phyloP scores from a whole-genome alignment of 2,113 vertebrate species.

The Rhadina sibilatrix region DNA sequence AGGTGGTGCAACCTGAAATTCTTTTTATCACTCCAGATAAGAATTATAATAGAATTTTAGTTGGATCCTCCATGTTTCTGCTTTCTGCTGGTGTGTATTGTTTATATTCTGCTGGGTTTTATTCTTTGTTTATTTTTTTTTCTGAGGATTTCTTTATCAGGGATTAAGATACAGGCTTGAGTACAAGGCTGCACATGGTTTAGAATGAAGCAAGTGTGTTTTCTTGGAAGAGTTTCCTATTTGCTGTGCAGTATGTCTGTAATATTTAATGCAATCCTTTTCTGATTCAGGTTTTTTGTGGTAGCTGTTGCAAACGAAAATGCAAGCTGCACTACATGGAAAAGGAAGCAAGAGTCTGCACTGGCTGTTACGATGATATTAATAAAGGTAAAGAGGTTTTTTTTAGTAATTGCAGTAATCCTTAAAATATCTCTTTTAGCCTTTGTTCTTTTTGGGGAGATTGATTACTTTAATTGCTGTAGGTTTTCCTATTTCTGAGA shows the following conservation, averaged over 20 bases:
- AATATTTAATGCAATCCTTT: neutral
- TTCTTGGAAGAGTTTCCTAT: neutral
- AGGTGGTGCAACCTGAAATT: neutral
- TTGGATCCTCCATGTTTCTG: neutral
- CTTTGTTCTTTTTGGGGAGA: neutral
- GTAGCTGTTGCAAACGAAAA: constrained; percentile 89
- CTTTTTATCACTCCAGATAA: neutral
- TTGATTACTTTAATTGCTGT: neutral
- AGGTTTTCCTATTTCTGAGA: neutral
- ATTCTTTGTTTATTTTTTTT: neutral
- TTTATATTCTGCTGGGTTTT: neutral
- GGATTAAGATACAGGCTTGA: neutral
- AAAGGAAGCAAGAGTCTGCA: constrained; percentile 94
- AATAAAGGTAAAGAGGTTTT: constrained; percentile 81
- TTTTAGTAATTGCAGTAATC: neutral
- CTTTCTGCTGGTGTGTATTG: neutral
- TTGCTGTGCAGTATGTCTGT: accelerated
- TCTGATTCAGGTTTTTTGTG: constrained; percentile 88
- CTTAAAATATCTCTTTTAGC: neutral
- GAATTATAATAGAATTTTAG: neutral
- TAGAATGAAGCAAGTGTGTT: neutral
- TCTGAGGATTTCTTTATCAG: neutral
- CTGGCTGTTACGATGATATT: constrained; percentile 86
- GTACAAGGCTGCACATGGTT: neutral
- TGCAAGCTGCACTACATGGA: constrained; percentile 92